Evolutionary conservation across 2,888 invertebrate genomes (phyloP).

Genomic region (Scaeva pyrastri): DNA sequence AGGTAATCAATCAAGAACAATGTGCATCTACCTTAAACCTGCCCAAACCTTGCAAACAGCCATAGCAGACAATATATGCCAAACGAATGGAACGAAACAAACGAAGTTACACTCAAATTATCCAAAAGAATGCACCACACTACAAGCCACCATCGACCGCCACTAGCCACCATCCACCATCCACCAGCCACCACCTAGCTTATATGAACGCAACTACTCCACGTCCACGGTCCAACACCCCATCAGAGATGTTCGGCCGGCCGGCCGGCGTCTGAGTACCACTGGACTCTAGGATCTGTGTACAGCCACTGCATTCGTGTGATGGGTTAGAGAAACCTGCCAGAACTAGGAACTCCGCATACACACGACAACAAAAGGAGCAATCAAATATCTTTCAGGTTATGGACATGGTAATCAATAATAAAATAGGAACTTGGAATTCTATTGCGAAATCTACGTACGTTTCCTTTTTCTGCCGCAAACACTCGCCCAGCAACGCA

Average conservation of each 20-base stretch:
- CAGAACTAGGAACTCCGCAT: conserved; percentile 10
- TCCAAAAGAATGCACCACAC: conserved; percentile 70
- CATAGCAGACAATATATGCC: conserved; percentile 25
- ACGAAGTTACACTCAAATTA: conserved; percentile 72
- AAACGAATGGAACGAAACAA: conserved; percentile 58
- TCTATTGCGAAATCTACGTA: conserved; percentile 72
- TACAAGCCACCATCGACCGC: conserved; percentile 36
- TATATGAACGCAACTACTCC: no score
- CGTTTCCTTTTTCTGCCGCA: conserved; percentile 67
- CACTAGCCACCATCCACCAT: conserved; percentile 30
- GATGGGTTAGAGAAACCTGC: conserved; percentile 6
- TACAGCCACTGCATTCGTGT: conserved; percentile 32
- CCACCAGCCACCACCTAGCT: background rate
- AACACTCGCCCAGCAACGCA: conserved; percentile 40
- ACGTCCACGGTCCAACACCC: conserved; percentile 6
- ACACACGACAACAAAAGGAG: conserved; percentile 71
- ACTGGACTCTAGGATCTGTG: conserved; percentile 27
- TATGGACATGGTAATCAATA: conserved; percentile 76
- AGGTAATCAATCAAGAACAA: conserved; percentile 59
- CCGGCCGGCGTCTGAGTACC: conserved; percentile 31
- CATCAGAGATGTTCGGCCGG: conserved; percentile 44
- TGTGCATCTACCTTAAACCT: background rate
- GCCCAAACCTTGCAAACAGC: background rate
- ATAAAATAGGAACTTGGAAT: conserved; percentile 74
- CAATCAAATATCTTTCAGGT: conserved; percentile 76